Evolutionary conservation across 2,797 vertebrate species (phyloP).

Genomic region (Tenualosa ilisha): DNA sequence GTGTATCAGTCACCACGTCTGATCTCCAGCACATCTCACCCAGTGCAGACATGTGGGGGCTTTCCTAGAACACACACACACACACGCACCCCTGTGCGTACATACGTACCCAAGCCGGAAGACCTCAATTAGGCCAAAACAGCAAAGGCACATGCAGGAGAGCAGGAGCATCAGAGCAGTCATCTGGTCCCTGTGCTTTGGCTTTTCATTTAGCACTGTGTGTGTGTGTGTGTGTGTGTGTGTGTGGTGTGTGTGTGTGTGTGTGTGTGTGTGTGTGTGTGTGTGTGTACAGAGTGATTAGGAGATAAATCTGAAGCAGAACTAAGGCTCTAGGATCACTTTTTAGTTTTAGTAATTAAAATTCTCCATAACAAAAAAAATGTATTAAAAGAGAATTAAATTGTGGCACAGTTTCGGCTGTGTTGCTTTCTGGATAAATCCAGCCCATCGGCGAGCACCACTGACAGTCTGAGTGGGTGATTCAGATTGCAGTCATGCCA

Average conservation of each 20-base stretch:
- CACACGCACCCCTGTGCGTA: neutral
- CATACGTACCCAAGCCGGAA: neutral
- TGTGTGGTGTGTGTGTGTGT: neutral
- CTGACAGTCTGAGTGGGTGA: neutral
- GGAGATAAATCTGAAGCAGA: neutral
- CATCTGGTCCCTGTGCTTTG: neutral
- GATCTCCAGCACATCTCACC: neutral
- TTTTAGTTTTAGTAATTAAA: neutral
- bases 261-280: neutral
- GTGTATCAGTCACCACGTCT: neutral
- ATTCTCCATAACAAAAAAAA: neutral
- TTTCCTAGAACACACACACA: constrained; percentile 12
- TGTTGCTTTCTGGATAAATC: neutral
- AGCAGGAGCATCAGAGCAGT: neutral
- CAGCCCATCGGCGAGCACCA: neutral
- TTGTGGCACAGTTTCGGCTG: neutral
- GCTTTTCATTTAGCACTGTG: neutral
- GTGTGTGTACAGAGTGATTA: neutral
- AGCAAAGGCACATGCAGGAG: neutral
- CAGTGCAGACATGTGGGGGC: neutral
- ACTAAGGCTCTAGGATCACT: neutral
- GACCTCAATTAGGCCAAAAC: neutral
- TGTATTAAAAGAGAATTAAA: neutral
- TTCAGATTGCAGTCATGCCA: neutral
- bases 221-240: neutral